Evolutionary conservation across 2,888 invertebrate species (phyloP), one percentile per base, ranked within the genome.

Genomic region (Xanthia icteritia): DNA sequence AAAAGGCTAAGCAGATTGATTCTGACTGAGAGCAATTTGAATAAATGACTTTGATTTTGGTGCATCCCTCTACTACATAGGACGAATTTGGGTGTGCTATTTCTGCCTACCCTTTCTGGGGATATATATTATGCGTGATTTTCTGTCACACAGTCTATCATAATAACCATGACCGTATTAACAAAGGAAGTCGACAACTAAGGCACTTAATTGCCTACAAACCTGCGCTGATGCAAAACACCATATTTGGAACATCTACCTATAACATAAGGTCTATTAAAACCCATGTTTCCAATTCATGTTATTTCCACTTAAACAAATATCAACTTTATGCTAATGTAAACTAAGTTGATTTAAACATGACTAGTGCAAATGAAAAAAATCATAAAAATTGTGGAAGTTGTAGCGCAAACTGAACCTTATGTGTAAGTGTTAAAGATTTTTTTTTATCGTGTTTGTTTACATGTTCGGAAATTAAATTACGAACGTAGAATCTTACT

Each of bases 111-210:
- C 45, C 15, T 45, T 45, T 15, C 45, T 45, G 13, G 5, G 42
- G 13, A 15, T 15, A 45, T 5, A 45, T n/a, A n/a, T n/a, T n/a
- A n/a, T 5, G 5, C 45, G 15, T 45, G 15, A 15, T 45, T 15
- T 45, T 45, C 13, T 45, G 45, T 0, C 15, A 45, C 45, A 45
- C 5, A 45, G 15, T 45, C 45, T 45, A 51, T 48, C 1, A 6
- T 51, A 51, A 8, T 9, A 56, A 74, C 76, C 82, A 13, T 82
- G 76, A 85, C 72, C 83, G 45, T 76, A 45, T 60, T 82, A 0
- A 60, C 54, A 70, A 36, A 64, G 83, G 86, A 83, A 83, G 67
- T 71, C 6, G n/a, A 31, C 20, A 82, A 51, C 56, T 86, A 61
- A 27, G 27, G 1, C 64, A 65, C 6, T 20, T 15, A 84, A 73